Conservation (phyloP, 2,888 invertebrate genomes). For the Eueremaeus valkanovi region DNA sequence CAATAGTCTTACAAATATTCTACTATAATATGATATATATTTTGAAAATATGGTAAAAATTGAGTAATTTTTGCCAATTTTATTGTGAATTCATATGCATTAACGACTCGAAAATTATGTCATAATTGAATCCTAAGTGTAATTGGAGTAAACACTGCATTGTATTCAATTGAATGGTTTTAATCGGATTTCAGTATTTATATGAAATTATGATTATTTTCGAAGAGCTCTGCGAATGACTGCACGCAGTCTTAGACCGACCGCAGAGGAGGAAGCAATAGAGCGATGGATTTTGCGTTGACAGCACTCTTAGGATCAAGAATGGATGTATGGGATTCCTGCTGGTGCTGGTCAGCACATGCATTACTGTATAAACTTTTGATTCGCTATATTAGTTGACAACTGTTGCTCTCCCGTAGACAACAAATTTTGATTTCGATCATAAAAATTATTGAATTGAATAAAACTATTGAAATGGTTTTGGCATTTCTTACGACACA, state of each 20-base stretch:
- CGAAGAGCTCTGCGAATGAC: background rate
- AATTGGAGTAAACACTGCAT: background rate
- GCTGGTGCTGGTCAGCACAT: slow-evolving; percentile 14
- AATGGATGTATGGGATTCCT: background rate
- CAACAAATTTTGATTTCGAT: background rate
- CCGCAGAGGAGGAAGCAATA: slow-evolving; percentile 11
- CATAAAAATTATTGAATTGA: slow-evolving; percentile 14
- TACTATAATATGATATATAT: too few relatives aligned
- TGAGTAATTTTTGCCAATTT: too few relatives aligned
- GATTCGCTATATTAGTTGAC: slow-evolving; percentile 1
- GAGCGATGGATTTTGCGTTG: slow-evolving; percentile 14
- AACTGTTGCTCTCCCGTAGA: background rate
- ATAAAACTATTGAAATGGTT: background rate
- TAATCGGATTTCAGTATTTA: too few relatives aligned
- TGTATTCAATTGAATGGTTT: background rate
- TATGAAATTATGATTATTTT: background rate
- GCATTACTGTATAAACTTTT: background rate
- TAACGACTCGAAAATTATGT: background rate
- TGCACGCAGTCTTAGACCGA: background rate
- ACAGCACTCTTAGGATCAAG: background rate
- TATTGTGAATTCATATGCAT: background rate
- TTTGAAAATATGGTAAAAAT: too few relatives aligned
- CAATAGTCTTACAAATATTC: too few relatives aligned
- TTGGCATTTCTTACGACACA: background rate
- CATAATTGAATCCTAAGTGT: too few relatives aligned